Base-by-base conservation (phyloP, 2,888 invertebrate genomes). In the Chorisops tibialis region DNA sequence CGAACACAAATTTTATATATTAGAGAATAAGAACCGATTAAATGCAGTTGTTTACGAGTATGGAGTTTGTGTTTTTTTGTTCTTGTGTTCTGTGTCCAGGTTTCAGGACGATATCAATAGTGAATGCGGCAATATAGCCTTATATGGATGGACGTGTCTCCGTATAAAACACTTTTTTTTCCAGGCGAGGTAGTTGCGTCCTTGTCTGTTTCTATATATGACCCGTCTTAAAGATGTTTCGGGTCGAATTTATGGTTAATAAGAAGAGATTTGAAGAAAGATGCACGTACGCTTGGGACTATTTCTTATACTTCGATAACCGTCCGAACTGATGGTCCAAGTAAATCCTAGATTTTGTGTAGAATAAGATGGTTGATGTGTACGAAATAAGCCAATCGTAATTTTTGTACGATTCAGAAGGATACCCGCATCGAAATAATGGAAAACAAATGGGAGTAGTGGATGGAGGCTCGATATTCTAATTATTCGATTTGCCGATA, bases 31-130 rank as follows among this genome's bases (percentile, higher is more conserved):
- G 65, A 66, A 67, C 66, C 68, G 73, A 74, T 74, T 74, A 74
- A 71, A 71, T 74, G 73, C 73, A 74, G 73, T 74, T 74, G 74
- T 74, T 74, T 74, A 74, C 68, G 74, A 73, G 72, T 71, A 71
- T 70, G 72, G 73, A 74, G 30, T 48, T 60, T 60, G 38, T 37
- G 19, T 47, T 45, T 19, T 16, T 11, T 16, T 45, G 43, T 9
- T 45, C n/a, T 19, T 45, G 43, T n/a, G 16, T 19, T 16, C 4
- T 50, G 11, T 24, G 37, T 19, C 18, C 38, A 38, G 51, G 37
- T 73, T 74, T 71, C 64, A 63, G 48, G 58, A 63, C 62, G 62
- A 62, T 64, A 56, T 45, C 56, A 58, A 65, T 56, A 54, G 73
- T 72, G 69, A 68, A 67, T 68, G 67, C 39, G 69, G 68, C 65